Evolutionary conservation across 2,113 vertebrate genomes (phyloP).

Genomic region (Macheiramphus alcinus): DNA sequence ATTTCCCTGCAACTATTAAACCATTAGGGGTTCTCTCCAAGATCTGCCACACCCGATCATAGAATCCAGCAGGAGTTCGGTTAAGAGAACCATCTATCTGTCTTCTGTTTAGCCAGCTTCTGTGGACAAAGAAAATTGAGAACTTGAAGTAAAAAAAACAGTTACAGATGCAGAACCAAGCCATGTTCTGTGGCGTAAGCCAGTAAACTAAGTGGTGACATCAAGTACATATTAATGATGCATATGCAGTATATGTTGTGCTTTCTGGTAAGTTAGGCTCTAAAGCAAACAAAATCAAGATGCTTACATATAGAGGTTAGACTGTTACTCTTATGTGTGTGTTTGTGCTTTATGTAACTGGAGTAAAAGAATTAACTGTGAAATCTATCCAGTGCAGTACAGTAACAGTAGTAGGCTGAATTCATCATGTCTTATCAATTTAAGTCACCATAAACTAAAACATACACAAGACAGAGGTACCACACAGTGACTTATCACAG

Average conservation of each 20-base stretch:
- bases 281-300: not conserved
- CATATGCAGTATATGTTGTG: not conserved
- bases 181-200: not conserved
- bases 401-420: not conserved
- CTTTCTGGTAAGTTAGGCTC: not conserved
- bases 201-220: not conserved
- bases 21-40: constrained; percentile 91
- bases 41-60: constrained; percentile 97
- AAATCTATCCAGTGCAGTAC: not conserved
- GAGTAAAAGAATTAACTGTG: not conserved
- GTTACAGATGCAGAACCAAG: not conserved
- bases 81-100: constrained; percentile 95
- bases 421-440: not conserved
- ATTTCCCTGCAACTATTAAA: constrained; percentile 82
- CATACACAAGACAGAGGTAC: not conserved
- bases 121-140: constrained; percentile 28
- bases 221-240: not conserved
- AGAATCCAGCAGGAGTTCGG: constrained; percentile 89
- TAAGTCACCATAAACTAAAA: not conserved
- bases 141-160: not conserved
- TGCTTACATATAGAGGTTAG: not conserved
- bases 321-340: not conserved
- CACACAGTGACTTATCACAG: not conserved
- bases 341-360: not conserved
- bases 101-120: constrained; percentile 90